These are phyloP conservation scores for Neodiprion virginianus DNA, from an alignment of 1,140 invertebrate species.

Conservation along the genomic window DNA sequence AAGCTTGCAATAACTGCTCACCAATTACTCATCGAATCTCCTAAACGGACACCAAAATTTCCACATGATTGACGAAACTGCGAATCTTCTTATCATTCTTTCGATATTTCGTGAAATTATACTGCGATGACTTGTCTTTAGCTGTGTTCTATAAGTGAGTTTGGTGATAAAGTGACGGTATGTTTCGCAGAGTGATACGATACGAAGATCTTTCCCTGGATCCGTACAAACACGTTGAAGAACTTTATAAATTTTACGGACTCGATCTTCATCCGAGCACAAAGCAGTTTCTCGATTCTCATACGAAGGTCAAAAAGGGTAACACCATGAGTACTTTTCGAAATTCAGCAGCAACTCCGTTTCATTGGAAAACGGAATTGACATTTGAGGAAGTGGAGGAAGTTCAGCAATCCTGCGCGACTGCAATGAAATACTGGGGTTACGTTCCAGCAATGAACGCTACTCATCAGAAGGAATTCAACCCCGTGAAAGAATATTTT, in stretches of 20 bases:
- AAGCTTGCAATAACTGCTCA: too few relatives aligned
- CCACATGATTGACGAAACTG: too few relatives aligned
- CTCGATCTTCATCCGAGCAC: constrained; percentile 74
- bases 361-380: constrained; percentile 83
- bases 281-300: constrained; percentile 78
- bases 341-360: constrained; percentile 82
- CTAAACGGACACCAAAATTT: too few relatives aligned
- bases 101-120: too few relatives aligned
- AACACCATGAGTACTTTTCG: constrained; percentile 86
- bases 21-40: too few relatives aligned
- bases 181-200: constrained; percentile 70
- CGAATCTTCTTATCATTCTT: too few relatives aligned
- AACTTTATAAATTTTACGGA: constrained; percentile 80
- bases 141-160: too few relatives aligned
- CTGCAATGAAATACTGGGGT: constrained; percentile 83
- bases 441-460: constrained; percentile 67
- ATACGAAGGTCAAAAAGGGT: constrained; percentile 79
- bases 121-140: too few relatives aligned
- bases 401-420: constrained; percentile 69
- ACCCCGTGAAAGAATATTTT: constrained; percentile 60
- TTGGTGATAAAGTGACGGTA: too few relatives aligned
- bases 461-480: constrained; percentile 64
- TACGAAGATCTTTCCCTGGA: constrained; percentile 88
- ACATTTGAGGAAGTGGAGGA: constrained; percentile 72
- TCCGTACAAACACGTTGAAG: constrained; percentile 72